Evolutionary conservation across 1,140 invertebrate species (phyloP), one percentile per base, ranked within the genome.

Genomic region (Nephotettix cincticeps): DNA sequence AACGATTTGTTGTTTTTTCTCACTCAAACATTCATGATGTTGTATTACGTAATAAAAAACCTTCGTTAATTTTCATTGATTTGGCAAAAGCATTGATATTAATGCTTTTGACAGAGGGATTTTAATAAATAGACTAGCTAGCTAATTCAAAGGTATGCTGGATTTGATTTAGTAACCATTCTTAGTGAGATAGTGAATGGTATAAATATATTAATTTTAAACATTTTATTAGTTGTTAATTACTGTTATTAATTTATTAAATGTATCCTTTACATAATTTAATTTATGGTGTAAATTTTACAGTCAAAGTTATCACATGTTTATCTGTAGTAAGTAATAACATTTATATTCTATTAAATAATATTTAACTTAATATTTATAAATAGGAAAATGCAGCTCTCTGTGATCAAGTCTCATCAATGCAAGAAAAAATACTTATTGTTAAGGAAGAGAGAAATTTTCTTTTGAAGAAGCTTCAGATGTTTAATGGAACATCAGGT

Each of bases 391-490:
- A 93, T 87, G 90, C 91, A 72, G 89, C 91, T 19, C 75, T 93
- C 11, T 93, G 91, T 80, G 91, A 93, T 85, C 90, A 93, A 85
- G 88, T 93, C 43, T 86, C 90, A 11, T 84, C 87, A 79, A 85
- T 90, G 71, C 91, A 94, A 82, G 89, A 91, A 76, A 91, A 89
- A 81, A 86, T 92, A 47, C 80, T 90, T 54, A 83, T 89, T 71
- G 86, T 88, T 0, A 91, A 90, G 79, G 91, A 93, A 80, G 91
- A 93, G 80, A 83, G 91, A 73, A 85, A 90, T 79, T 92, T 88
- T 82, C 80, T 91, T 67, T 78, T 89, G n/a, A 83, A 85, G 75
- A 91, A 89, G 81, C 78, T 90, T 45, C 84, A 86, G 72, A 85
- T 88, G 78, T 84, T 86, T 79, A 87, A 89, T 74, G 86, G 86